Evolutionary conservation across 1,140 invertebrate genomes (phyloP).

Genomic region (Neoseiulus cucumeris): DNA sequence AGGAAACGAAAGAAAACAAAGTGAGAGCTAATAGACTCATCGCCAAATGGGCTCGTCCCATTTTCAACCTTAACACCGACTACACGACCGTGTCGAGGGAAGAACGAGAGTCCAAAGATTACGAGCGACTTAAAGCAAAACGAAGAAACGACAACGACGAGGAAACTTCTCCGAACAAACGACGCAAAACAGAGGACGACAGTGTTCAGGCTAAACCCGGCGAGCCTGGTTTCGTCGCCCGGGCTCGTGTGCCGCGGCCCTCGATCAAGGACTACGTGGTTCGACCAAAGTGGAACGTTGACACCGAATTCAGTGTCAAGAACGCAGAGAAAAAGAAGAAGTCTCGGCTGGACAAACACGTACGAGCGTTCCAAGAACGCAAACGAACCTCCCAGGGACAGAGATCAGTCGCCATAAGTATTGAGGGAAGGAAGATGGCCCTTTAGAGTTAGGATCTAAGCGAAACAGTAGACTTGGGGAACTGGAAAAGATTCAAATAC

Average conservation of each 20-base stretch:
- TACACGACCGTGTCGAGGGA: conserved; percentile 51
- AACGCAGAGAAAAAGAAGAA: conserved; percentile 46
- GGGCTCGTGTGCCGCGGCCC: conserved; percentile 80
- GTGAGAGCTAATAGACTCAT: conserved; percentile 75
- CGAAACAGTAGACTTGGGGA: no score
- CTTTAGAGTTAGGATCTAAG: conserved; percentile 37
- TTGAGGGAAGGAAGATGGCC: conserved; percentile 85
- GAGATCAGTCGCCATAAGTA: conserved; percentile 73
- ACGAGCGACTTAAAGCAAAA: conserved; percentile 53
- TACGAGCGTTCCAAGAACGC: conserved; percentile 65
- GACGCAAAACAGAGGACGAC: conserved; percentile 17
- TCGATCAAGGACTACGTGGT: conserved; percentile 93
- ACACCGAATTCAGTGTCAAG: conserved; percentile 50
- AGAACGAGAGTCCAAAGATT: conserved; percentile 60
- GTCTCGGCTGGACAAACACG: conserved; percentile 70
- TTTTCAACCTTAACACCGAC: conserved; percentile 87
- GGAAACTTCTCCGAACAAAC: conserved; percentile 12
- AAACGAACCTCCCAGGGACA: conserved; percentile 54
- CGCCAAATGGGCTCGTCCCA: conserved; percentile 86
- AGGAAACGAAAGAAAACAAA: conserved; percentile 83
- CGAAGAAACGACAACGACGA: conserved; percentile 20
- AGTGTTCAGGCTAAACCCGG: conserved; percentile 47
- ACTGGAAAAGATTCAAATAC: no score
- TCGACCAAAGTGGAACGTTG: conserved; percentile 70
- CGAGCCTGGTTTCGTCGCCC: conserved; percentile 77